Evolutionary conservation across 2,888 invertebrate genomes (phyloP).

Genomic region (Apomyelois bistriatella): DNA sequence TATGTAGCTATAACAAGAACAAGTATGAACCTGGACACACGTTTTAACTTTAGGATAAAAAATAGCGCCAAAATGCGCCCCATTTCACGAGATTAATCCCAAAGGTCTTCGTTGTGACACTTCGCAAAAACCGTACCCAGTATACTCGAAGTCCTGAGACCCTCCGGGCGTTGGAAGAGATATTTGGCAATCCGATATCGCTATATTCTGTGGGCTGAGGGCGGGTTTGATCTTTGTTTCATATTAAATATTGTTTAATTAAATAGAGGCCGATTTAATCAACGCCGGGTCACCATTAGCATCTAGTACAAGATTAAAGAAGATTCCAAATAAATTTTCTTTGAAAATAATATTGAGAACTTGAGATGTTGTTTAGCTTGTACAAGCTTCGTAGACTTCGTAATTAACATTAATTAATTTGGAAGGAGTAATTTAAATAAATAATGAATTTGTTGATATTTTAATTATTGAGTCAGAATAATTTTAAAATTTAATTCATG

Average conservation of each 20-base stretch:
- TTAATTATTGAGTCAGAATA: too few relatives aligned
- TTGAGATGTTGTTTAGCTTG: background rate
- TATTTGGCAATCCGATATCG: conserved; percentile 50
- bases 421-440: background rate
- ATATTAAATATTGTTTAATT: conserved; percentile 53
- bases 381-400: background rate
- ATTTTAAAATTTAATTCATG: too few relatives aligned
- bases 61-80: background rate
- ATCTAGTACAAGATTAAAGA: conserved; percentile 2
- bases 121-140: conserved; percentile 32
- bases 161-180: conserved; percentile 25
- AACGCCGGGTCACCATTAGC: conserved; percentile 22
- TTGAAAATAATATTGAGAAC: background rate
- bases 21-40: too few relatives aligned
- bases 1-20: too few relatives aligned
- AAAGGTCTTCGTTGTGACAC: conserved; percentile 23
- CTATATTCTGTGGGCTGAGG: conserved; percentile 39
- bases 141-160: conserved; percentile 35
- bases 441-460: too few relatives aligned
- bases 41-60: background rate
- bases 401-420: background rate
- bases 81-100: conserved; percentile 28
- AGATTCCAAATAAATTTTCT: background rate
- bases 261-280: conserved; percentile 48
- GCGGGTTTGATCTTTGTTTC: conserved; percentile 47